Percentiles rank a stretch among this genome's conserved stretches.
These are phyloP conservation scores for Antheraea mylitta DNA, from an alignment of 1,140 invertebrate genomes.

Conservation along the genomic window DNA sequence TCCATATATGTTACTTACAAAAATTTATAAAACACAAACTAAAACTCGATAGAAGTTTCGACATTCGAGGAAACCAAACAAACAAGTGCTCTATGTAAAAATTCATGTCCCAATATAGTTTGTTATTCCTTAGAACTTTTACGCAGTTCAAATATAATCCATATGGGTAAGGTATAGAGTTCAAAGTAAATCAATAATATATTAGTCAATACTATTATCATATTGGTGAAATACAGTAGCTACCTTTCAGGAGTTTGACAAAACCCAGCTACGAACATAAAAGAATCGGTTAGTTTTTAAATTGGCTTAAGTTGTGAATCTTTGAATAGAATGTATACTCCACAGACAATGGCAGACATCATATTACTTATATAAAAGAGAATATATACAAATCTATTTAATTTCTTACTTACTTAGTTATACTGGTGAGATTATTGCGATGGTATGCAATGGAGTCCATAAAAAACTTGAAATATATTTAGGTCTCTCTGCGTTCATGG, in stretches of 20 bases:
- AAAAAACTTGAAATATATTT: too few species aligned
- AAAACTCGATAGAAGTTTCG: neutral
- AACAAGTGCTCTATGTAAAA: neutral
- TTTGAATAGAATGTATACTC: neutral
- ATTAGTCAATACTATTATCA: neutral
- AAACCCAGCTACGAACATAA: neutral
- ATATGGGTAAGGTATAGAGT: neutral
- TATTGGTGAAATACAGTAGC: neutral
- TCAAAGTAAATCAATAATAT: neutral
- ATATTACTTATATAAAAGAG: too few species aligned
- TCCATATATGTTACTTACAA: neutral
- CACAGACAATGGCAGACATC: too few species aligned
- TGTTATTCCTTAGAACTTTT: neutral
- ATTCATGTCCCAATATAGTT: neutral
- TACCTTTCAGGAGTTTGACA: neutral
- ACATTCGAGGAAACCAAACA: slow-evolving; percentile 2
- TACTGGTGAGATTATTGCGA: too few species aligned
- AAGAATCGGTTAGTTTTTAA: neutral
- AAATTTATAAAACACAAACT: neutral
- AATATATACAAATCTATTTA: too few species aligned
- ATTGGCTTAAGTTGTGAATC: neutral
- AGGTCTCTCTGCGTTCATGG: too few species aligned
- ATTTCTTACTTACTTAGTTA: too few species aligned
- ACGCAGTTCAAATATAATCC: too few species aligned
- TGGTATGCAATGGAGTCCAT: too few species aligned